Conservation (phyloP, 2,797 vertebrate species). For the Hoplostethus mediterraneus region DNA sequence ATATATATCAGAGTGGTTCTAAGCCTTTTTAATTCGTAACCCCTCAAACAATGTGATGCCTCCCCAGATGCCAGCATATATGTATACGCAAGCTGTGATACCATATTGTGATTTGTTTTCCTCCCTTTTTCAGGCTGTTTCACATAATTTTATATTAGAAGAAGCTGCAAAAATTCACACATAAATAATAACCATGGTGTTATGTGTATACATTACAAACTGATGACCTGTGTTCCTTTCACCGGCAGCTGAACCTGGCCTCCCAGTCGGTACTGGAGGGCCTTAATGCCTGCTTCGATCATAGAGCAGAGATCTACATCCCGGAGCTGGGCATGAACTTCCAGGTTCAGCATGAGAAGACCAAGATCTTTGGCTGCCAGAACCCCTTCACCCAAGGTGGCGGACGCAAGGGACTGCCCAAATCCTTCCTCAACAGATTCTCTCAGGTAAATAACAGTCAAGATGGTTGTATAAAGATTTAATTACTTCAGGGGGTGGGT, state of each 20-base stretch:
- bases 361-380: constrained; percentile 98
- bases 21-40: no score
- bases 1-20: no score
- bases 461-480: background rate
- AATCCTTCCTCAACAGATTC: constrained; percentile 98
- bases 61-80: no score
- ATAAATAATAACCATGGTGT: background rate
- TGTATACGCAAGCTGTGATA: no score
- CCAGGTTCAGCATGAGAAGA: constrained; percentile 93
- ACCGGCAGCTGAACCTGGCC: constrained; percentile 92
- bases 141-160: no score
- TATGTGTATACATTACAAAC: background rate
- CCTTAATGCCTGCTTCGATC: constrained; percentile 97
- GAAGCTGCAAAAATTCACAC: no score
- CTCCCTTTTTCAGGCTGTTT: no score
- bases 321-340: constrained; percentile 95
- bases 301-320: constrained; percentile 94
- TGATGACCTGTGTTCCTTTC: background rate
- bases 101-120: no score
- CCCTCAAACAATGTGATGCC: no score
- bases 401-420: constrained; percentile 95
- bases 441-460: constrained; percentile 87
- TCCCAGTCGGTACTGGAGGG: constrained; percentile 98
- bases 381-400: constrained; percentile 98
- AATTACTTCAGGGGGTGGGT: no score